Percentiles rank a stretch among this genome's conserved stretches.
Conservation (phyloP, 2,113 vertebrate genomes). For the Syrmaticus mikado region DNA sequence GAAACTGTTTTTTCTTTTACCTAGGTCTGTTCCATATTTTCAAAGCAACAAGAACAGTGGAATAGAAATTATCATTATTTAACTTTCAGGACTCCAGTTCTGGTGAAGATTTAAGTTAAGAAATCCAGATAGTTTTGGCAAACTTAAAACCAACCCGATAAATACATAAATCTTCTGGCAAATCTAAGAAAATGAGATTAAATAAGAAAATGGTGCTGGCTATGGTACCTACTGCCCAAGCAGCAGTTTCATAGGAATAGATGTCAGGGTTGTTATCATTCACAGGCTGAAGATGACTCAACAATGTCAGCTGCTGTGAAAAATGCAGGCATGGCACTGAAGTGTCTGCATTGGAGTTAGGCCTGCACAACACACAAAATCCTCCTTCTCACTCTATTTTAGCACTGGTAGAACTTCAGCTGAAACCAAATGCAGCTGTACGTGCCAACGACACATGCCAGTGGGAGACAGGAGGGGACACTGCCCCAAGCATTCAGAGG, state of each 20-base stretch:
- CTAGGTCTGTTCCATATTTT: background rate
- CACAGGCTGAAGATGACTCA: background rate
- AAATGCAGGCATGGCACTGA: background rate
- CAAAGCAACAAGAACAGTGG: background rate
- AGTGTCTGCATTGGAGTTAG: background rate
- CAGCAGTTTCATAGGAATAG: background rate
- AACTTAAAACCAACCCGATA: background rate
- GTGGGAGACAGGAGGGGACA: background rate
- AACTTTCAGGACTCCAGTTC: background rate
- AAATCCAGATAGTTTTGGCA: background rate
- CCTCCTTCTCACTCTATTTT: background rate
- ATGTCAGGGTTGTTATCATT: background rate
- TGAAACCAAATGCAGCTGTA: background rate
- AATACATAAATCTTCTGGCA: background rate
- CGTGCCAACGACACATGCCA: background rate
- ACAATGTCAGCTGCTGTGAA: background rate
- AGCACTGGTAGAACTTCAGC: background rate
- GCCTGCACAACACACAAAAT: background rate
- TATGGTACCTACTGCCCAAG: background rate
- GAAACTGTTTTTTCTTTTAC: background rate
- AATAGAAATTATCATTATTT: background rate
- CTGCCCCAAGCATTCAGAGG: background rate
- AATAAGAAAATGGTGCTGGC: background rate
- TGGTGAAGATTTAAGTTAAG: background rate
- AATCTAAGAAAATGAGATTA: background rate